Evolutionary conservation across 2,888 invertebrate species (phyloP).

Genomic region (Caenorhabditis imperialis): DNA sequence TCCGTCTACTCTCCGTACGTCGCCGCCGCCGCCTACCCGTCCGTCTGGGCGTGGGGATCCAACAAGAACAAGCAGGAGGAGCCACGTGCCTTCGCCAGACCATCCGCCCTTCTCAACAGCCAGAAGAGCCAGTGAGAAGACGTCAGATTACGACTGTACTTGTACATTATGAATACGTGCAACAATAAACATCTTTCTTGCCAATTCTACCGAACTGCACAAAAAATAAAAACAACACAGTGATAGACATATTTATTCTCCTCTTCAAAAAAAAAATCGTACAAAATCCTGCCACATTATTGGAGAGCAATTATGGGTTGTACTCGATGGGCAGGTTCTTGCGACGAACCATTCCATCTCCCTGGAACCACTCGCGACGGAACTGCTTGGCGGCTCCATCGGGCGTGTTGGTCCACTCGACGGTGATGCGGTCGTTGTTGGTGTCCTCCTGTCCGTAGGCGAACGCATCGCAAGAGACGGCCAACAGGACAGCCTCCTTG

Average conservation of each 20-base stretch:
- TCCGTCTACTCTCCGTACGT: conserved; percentile 49
- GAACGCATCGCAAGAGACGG: background rate
- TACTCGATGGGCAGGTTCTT: conserved; percentile 60
- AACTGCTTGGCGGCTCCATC: conserved; percentile 62
- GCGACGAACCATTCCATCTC: conserved; percentile 64
- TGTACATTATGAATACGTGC: too few relatives aligned
- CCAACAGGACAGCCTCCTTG: too few relatives aligned
- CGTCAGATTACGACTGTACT: too few relatives aligned
- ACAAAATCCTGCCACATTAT: too few relatives aligned
- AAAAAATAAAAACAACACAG: too few relatives aligned
- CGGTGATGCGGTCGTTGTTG: conserved; percentile 66
- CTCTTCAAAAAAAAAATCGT: too few relatives aligned
- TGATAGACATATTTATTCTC: too few relatives aligned
- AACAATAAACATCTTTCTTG: too few relatives aligned
- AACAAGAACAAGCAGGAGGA: conserved; percentile 46
- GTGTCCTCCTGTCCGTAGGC: conserved; percentile 47
- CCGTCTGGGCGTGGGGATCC: conserved; percentile 50
- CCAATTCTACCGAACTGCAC: too few relatives aligned
- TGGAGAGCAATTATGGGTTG: conserved; percentile 41
- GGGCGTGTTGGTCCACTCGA: conserved; percentile 66
- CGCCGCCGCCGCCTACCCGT: conserved; percentile 43
- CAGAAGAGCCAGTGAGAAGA: conserved; percentile 12
- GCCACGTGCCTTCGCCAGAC: conserved; percentile 29
- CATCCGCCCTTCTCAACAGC: conserved; percentile 40
- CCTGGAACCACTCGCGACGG: conserved; percentile 69